Base-by-base conservation (phyloP, 2,888 invertebrate species). In the Parnassius apollo region DNA sequence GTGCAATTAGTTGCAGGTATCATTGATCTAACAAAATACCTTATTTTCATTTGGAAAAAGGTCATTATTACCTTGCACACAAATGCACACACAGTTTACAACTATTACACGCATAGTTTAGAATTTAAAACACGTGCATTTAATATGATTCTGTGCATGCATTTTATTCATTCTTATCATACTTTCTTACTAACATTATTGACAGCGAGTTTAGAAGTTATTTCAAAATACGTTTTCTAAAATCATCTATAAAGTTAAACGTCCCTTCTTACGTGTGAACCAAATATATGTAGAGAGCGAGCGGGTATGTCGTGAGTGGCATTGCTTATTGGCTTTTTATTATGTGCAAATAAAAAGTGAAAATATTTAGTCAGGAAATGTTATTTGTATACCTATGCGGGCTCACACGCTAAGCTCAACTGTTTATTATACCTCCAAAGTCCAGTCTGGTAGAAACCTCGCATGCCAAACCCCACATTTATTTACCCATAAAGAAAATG, bases 291-390 rank as follows among this genome's bases (percentile, higher is more conserved):
- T 18, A 49, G 53, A 42, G 46, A 44, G 57, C 58, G 54, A 52
- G 44, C 22, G 45, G 54, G 25, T 11, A 46, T 59, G 59, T 59
- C 59, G 60, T 57, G 59, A 44, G n/a, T 51, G 48, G 52, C 44
- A 53, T 64, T 60, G 64, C 60, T 64, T 64, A 64, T 60, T 57
- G 57, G 57, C 64, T 52, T 60, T 64, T 60, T 60, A 64, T 53
- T 60, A 64, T 60, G 64, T 64, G 64, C 64, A 55, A 64, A 64
- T 64, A 60, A 60, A 64, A 64, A 64, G 57, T 64, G 60, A 64
- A 64, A 64, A 64, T 60, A 64, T 60, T 64, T 59, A 49, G 64
- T 53, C 48, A 52, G 50, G 52, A 13, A 64, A 64, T 60, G 64
- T 64, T 60, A 64, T 56, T 59, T 60, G 60, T 64, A 60, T 60